A percentile compares a stretch with the other conserved stretches of the same genome.
phyloP scores from a whole-genome alignment of 2,888 invertebrate genomes.

The Amphipyra tragopoginis region DNA sequence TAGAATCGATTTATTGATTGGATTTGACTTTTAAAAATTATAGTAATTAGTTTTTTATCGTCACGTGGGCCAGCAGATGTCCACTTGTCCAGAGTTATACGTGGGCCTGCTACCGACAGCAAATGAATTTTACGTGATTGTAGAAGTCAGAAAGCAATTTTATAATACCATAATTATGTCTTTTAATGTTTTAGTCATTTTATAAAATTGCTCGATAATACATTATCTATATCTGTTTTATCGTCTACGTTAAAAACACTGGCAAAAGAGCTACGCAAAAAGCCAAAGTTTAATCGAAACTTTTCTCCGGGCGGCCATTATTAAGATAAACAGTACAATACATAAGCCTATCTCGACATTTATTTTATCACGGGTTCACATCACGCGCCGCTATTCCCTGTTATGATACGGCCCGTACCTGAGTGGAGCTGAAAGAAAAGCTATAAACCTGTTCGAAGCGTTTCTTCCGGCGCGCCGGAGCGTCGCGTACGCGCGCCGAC shows the following conservation, averaged over 20 bases:
- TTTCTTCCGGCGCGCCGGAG: conserved; percentile 88
- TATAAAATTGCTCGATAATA: not conserved
- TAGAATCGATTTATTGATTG: conserved; percentile 15
- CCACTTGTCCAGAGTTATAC: too few species aligned
- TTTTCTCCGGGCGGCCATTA: conserved; percentile 88
- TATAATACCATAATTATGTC: too few species aligned
- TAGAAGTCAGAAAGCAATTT: too few species aligned
- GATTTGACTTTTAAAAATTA: not conserved
- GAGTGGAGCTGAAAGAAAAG: conserved; percentile 90
- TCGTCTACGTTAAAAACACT: conserved; percentile 58
- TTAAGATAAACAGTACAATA: conserved; percentile 90
- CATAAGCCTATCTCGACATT: conserved; percentile 90
- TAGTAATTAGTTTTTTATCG: too few species aligned
- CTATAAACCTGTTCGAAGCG: conserved; percentile 89
- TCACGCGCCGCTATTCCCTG: conserved; percentile 90
- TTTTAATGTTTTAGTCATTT: too few species aligned
- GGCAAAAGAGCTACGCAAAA: conserved; percentile 68
- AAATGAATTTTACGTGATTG: too few species aligned
- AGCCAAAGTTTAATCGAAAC: conserved; percentile 86
- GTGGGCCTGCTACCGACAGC: too few species aligned
- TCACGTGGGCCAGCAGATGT: too few species aligned
- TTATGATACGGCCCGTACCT: conserved; percentile 90
- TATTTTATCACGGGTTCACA: conserved; percentile 90
- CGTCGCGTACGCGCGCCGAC: conserved; percentile 88
- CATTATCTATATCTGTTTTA: conserved; percentile 28